These are phyloP conservation scores for Mesorhabditis spiculigera DNA, from an alignment of 2,888 invertebrate species.

Conservation along the genomic window DNA sequence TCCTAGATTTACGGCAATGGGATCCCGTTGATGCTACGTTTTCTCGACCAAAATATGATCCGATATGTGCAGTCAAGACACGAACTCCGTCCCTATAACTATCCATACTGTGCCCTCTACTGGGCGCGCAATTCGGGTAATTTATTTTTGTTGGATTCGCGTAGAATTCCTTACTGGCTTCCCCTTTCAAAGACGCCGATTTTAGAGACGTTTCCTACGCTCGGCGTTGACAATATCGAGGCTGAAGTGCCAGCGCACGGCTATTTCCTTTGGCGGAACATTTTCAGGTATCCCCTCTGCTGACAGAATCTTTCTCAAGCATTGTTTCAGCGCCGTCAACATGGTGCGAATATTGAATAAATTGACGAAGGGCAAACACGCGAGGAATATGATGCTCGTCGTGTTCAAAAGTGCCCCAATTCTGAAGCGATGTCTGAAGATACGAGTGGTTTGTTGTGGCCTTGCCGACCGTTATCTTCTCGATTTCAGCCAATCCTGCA, in stretches of 20 bases:
- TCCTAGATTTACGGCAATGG: conserved; percentile 87
- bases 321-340: conserved; percentile 85
- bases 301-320: conserved; percentile 68
- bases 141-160: conserved; percentile 11
- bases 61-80: conserved; percentile 80
- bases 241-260: conserved; percentile 27
- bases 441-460: conserved; percentile 61
- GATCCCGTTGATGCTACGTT: conserved; percentile 93
- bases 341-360: conserved; percentile 91
- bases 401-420: conserved; percentile 99
- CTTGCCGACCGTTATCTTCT: neutral
- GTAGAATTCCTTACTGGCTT: conserved; percentile 3
- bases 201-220: conserved; percentile 53
- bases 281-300: conserved; percentile 70
- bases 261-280: conserved; percentile 91
- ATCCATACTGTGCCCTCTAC: conserved; percentile 48
- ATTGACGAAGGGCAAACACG: conserved; percentile 98
- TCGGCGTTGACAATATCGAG: conserved; percentile 52
- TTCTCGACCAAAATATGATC: conserved; percentile 72
- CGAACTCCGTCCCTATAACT: conserved; percentile 59
- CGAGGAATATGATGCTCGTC: conserved; percentile 85
- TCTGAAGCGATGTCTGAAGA: conserved; percentile 86
- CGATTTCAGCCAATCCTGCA: conserved; percentile 71
- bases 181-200: conserved; percentile 3
- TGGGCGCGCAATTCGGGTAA: conserved; percentile 48